A percentile compares a stretch with the other conserved stretches of the same genome.
These are phyloP conservation scores for Ahaetulla prasina DNA, from an alignment of 2,113 vertebrate genomes.

Conservation along the genomic window DNA sequence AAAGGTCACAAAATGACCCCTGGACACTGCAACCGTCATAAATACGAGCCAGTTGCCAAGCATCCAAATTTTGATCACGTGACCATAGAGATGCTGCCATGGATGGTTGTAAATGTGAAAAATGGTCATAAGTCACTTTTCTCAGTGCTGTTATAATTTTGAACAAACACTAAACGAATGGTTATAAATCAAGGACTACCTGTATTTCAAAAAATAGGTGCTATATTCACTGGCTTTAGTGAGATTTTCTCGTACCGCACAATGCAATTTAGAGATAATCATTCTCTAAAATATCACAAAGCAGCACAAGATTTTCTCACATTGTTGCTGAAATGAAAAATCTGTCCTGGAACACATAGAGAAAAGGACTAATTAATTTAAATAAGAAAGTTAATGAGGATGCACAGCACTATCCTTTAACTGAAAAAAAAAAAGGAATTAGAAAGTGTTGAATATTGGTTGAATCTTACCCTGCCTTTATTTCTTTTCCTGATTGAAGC, in stretches of 20 bases:
- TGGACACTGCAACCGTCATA: background rate
- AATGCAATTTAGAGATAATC: background rate
- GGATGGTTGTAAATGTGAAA: background rate
- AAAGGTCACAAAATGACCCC: background rate
- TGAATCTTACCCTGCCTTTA: background rate
- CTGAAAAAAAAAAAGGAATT: background rate
- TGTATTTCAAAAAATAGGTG: background rate
- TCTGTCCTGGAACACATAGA: too few species aligned
- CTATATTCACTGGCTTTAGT: background rate
- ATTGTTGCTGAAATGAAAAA: background rate
- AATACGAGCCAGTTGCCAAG: background rate
- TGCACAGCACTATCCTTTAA: background rate
- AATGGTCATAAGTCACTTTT: background rate
- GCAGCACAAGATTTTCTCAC: background rate
- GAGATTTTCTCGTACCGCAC: background rate
- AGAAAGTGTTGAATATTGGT: background rate
- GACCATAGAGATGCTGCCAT: background rate
- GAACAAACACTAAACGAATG: background rate
- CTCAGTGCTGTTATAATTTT: background rate
- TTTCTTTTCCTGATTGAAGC: background rate
- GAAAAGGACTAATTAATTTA: background rate
- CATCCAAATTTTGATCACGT: background rate
- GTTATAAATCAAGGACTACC: background rate
- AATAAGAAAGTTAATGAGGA: background rate
- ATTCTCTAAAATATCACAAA: background rate